Evolutionary conservation across 2,113 vertebrate species (phyloP), one percentile per base, ranked within the genome.

Genomic region (Pogona vitticeps): DNA sequence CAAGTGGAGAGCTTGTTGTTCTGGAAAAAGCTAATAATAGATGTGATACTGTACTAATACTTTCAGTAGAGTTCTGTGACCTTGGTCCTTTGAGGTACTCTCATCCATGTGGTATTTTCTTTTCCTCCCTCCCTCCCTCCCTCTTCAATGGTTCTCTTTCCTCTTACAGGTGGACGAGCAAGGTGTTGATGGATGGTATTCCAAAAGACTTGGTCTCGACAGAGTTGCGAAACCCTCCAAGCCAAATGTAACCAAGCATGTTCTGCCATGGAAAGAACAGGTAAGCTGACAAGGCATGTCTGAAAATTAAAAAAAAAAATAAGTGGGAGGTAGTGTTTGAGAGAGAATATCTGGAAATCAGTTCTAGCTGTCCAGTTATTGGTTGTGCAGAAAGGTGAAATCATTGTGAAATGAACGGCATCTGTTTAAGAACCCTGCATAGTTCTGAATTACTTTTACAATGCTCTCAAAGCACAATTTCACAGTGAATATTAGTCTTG

Each of bases 181-280:
- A 91, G 95, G 88, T 1, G 13, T 36, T 82, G 80, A 91, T 0
- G 1, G 67, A 10, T 93, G 91, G 90, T 89, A 95, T 72, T 88
- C 92, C 70, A 86, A 88, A 61, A 90, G 91, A 73, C 92, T 12
- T 0, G 7, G 17, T 0, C 77, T 83, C 0, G 0, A 33, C 76
- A 86, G n/a, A 88, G 85, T 83, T 10, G 2, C 91, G 18, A 15
- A 3, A 6, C 90, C 0, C 0, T 90, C 94, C 58, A 92, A 90
- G 0, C 91, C 93, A 91, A 97, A 97, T 93, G 89, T 97, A 91
- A 97, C 97, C 40, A 91, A 72, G 71, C 95, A 94, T 83, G 89
- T 88, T 10, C 81, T 96, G 67, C 92, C 94, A 0, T 97, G 97
- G 97, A 92, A 79, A 0, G 95, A 97, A 82, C 94, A 96, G 96